Evolutionary conservation across 2,888 invertebrate genomes (phyloP).

Genomic region (Elmis aenea): DNA sequence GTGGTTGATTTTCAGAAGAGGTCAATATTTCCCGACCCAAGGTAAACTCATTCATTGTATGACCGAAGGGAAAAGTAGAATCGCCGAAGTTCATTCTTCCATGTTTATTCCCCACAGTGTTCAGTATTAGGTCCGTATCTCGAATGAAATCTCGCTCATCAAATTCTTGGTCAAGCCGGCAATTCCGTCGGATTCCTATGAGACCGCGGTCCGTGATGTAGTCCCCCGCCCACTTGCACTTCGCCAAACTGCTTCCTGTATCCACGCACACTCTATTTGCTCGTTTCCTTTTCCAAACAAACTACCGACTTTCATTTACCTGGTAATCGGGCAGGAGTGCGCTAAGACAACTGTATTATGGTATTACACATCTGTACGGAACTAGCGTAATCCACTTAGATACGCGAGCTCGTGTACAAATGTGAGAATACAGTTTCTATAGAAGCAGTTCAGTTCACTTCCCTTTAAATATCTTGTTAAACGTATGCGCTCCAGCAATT

Average conservation of each 20-base stretch:
- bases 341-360: no score
- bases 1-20: no score
- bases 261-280: slow-evolving; percentile 16
- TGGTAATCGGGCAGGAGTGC: no score
- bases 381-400: no score
- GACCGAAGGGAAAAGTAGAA: neutral
- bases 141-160: slow-evolving; percentile 32
- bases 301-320: slow-evolving; percentile 4
- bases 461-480: no score
- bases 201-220: slow-evolving; percentile 16
- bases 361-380: no score
- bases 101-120: slow-evolving; percentile 31
- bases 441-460: no score
- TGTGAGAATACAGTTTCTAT: no score
- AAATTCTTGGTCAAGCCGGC: slow-evolving; percentile 34
- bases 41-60: no score
- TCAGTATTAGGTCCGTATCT: slow-evolving; percentile 31
- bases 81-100: slow-evolving; percentile 26
- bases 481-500: no score
- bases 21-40: no score
- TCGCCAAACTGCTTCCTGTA: slow-evolving; percentile 13
- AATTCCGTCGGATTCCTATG: slow-evolving; percentile 26
- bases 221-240: slow-evolving; percentile 12
- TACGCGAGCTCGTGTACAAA: no score
- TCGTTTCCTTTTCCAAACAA: slow-evolving; percentile 13